Evolutionary conservation across 2,113 vertebrate species (phyloP).

Genomic region (Xenopus borealis): DNA sequence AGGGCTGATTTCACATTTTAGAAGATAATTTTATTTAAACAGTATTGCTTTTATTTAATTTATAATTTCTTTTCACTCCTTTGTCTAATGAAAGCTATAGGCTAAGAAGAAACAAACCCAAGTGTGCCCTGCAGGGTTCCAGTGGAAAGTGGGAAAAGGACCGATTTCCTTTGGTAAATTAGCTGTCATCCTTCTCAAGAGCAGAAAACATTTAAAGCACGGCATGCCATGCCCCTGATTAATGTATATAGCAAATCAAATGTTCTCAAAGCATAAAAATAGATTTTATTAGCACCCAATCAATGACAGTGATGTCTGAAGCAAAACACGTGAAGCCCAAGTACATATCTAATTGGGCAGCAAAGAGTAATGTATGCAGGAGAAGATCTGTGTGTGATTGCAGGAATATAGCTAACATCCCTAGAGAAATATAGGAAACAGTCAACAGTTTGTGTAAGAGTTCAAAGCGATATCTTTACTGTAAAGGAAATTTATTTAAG

Average conservation of each 20-base stretch:
- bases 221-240: neutral
- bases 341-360: neutral
- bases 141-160: neutral
- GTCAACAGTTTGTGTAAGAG: neutral
- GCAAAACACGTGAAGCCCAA: neutral
- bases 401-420: neutral
- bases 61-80: neutral
- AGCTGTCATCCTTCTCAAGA: constrained; percentile 11
- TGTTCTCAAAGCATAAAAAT: constrained; percentile 1
- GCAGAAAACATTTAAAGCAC: neutral
- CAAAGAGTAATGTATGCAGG: neutral
- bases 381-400: neutral
- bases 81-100: neutral
- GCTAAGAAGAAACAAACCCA: constrained; percentile 9
- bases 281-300: neutral
- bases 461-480: neutral
- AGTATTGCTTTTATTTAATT: neutral
- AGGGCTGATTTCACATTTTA: no score
- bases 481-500: neutral
- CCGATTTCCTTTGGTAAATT: neutral
- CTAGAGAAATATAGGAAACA: constrained; percentile 2
- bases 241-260: constrained; percentile 1
- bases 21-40: no score
- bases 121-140: neutral
- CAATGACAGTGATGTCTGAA: neutral